A percentile compares a stretch with the other conserved stretches of the same genome.
phyloP scores from a whole-genome alignment of 2,888 invertebrate genomes.

The Octodonta nipae region DNA sequence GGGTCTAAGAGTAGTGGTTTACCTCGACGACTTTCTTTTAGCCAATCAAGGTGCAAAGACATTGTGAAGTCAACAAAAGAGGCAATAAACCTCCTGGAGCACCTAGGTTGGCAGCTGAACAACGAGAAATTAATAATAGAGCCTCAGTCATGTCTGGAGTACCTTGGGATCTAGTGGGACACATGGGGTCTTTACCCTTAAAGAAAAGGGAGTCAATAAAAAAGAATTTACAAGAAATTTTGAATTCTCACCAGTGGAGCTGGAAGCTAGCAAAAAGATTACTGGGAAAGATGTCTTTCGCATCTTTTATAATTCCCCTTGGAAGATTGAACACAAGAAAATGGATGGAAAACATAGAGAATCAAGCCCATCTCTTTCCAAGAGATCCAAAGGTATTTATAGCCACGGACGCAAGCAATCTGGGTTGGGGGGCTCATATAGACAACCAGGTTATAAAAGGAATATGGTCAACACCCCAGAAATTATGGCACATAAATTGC shows the following conservation, averaged over 20 bases:
- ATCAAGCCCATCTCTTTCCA: constrained; percentile 9
- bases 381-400: constrained; percentile 10
- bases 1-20: constrained; percentile 12
- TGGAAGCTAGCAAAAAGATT: constrained; percentile 7
- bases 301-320: constrained; percentile 6
- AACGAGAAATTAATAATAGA: constrained; percentile 8
- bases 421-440: constrained; percentile 13
- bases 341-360: constrained; percentile 9
- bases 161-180: constrained; percentile 12
- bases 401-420: constrained; percentile 12
- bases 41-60: constrained; percentile 5
- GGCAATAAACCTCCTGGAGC: constrained; percentile 5
- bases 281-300: constrained; percentile 6
- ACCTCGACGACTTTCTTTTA: constrained; percentile 13
- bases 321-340: constrained; percentile 6
- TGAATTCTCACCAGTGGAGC: constrained; percentile 5
- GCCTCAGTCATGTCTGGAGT: constrained; percentile 7
- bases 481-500: constrained; percentile 13
- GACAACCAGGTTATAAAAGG: constrained; percentile 4
- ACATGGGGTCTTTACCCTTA: constrained; percentile 6
- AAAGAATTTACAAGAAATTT: constrained; percentile 2
- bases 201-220: constrained; percentile 3
- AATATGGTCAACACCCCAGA: constrained; percentile 8
- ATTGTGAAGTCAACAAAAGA: constrained; percentile 3
- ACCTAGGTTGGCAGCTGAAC: constrained; percentile 12